These are phyloP conservation scores for Ceyx erithaca DNA, from an alignment of 2,797 vertebrate species.

Conservation along the genomic window DNA sequence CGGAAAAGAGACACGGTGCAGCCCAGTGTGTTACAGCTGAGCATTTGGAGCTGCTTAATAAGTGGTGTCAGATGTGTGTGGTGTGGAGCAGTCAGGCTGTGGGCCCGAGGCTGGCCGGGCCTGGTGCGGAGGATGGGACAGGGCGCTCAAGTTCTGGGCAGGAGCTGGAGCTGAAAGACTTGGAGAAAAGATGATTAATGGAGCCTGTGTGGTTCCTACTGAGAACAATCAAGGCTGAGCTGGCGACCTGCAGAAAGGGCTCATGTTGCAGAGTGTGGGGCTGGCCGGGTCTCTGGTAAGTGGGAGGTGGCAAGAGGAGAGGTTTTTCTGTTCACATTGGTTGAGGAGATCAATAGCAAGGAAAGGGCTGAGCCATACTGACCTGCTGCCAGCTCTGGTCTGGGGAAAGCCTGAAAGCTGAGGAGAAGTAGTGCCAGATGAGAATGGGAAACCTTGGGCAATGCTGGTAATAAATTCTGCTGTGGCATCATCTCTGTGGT, in stretches of 20 bases:
- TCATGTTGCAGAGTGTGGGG: not conserved
- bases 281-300: not conserved
- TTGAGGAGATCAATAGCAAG: not conserved
- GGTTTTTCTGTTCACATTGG: not conserved
- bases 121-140: not conserved
- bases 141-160: not conserved
- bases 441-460: not conserved
- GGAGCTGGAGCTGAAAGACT: not conserved
- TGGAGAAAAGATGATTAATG: constrained; percentile 26
- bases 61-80: not conserved
- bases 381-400: not conserved
- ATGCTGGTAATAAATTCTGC: not conserved
- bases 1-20: not conserved
- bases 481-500: not conserved
- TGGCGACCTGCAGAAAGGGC: not conserved
- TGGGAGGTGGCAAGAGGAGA: not conserved
- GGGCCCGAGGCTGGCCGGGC: not conserved
- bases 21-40: rapidly evolving
- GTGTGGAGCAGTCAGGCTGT: not conserved
- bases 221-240: not conserved
- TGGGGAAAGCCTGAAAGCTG: not conserved
- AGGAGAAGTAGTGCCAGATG: not conserved
- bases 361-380: not conserved
- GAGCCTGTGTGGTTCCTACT: not conserved
- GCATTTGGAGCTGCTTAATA: not conserved